Conservation (phyloP, 1,140 invertebrate genomes). For the Caenorhabditis inopinata region DNA sequence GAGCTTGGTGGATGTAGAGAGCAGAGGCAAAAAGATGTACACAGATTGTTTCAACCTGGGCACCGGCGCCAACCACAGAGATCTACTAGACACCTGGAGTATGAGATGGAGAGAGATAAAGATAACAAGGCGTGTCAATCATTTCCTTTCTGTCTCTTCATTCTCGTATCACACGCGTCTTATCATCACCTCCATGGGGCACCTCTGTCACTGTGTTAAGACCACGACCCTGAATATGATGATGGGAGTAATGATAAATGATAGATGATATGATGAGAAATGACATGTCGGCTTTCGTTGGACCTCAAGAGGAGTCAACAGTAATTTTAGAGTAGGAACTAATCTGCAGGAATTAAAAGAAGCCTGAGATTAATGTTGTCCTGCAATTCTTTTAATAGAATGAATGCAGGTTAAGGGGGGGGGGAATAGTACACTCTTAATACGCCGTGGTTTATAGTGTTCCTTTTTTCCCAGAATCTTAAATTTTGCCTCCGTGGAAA, state of each 20-base stretch:
- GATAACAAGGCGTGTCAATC: constrained; percentile 32
- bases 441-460: too few relatives aligned
- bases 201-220: neutral
- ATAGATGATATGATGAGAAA: neutral
- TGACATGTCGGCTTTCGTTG: too few relatives aligned
- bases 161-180: constrained; percentile 26
- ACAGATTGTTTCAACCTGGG: constrained; percentile 31
- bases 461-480: too few relatives aligned
- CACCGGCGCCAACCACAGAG: constrained; percentile 11
- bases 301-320: too few relatives aligned
- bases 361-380: too few relatives aligned
- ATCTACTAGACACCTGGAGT: neutral
- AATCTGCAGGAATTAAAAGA: too few relatives aligned
- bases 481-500: too few relatives aligned
- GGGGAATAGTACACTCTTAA: too few relatives aligned
- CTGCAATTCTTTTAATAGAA: too few relatives aligned
- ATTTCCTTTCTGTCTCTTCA: neutral
- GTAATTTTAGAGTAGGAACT: too few relatives aligned
- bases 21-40: neutral
- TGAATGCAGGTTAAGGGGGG: too few relatives aligned
- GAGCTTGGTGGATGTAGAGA: constrained; percentile 11
- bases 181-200: constrained; percentile 9
- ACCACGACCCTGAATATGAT: constrained; percentile 5
- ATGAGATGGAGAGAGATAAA: constrained; percentile 6
- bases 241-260: neutral